Conservation (phyloP, 2,888 invertebrate species). For the Euplagia quadripunctaria region DNA sequence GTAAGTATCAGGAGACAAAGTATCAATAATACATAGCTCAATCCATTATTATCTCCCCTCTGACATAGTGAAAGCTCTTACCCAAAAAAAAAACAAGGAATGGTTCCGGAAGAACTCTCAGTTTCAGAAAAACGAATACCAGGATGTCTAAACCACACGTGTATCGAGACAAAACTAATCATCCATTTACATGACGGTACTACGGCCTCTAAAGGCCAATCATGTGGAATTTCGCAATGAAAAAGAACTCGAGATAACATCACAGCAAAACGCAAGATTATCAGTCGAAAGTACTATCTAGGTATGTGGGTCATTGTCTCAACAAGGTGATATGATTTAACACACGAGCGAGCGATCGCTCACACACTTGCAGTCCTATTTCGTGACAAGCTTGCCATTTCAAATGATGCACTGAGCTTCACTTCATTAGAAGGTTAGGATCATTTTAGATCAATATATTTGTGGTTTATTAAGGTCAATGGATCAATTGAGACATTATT, state of each 20-base stretch:
- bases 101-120: background rate
- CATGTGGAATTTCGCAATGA: background rate
- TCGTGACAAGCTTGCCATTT: slow-evolving; percentile 47
- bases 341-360: slow-evolving; percentile 38
- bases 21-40: too few species aligned
- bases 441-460: slow-evolving; percentile 15
- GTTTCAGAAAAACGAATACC: background rate
- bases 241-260: slow-evolving; percentile 5
- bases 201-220: background rate
- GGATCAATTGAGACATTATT: background rate
- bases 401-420: slow-evolving; percentile 23
- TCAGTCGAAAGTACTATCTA: slow-evolving; percentile 65
- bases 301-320: slow-evolving; percentile 68
- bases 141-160: background rate
- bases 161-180: background rate
- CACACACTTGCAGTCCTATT: slow-evolving; percentile 7
- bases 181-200: background rate
- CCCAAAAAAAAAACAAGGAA: too few species aligned
- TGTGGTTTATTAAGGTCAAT: slow-evolving; percentile 32
- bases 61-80: too few species aligned
- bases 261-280: slow-evolving; percentile 30
- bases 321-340: slow-evolving; percentile 62
- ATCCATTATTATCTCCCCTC: too few species aligned
- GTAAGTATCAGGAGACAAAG: too few species aligned
- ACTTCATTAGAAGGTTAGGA: slow-evolving; percentile 32